Percentiles rank a stretch among this genome's conserved stretches.
Conservation (phyloP, 1,140 invertebrate species). For the Penaeus vannamei region DNA sequence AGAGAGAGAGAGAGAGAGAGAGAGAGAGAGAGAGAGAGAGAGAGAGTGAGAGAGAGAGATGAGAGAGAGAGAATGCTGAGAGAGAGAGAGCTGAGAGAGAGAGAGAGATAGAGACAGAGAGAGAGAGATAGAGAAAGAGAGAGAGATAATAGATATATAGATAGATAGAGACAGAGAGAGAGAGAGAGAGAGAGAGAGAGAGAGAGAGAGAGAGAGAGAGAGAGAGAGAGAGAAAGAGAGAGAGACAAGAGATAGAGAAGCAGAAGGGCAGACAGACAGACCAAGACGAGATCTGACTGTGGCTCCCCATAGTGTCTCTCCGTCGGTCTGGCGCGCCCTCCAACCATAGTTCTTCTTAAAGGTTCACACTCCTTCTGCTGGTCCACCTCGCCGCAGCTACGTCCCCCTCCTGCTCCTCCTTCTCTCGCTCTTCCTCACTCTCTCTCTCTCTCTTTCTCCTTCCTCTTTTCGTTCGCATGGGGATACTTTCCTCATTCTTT, state of each 20-base stretch:
- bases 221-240: not conserved
- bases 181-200: not conserved
- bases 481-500: not conserved
- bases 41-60: not conserved
- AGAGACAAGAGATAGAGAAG: not conserved
- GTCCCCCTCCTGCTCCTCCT: not conserved
- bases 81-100: not conserved
- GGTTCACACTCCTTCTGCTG: constrained; percentile 24
- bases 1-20: not conserved
- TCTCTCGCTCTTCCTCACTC: not conserved
- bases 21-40: not conserved
- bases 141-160: constrained; percentile 17
- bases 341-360: not conserved
- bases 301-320: not conserved
- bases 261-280: too few species aligned
- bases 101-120: not conserved
- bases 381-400: not conserved
- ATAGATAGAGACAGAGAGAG: constrained; percentile 2
- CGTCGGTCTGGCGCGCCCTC: not conserved
- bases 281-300: not conserved
- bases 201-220: too few species aligned
- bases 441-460: not conserved
- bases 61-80: not conserved
- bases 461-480: not conserved
- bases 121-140: not conserved